These are phyloP conservation scores for Cheirogaleus medius DNA, from an alignment of 2,113 vertebrate genomes.

Conservation along the genomic window DNA sequence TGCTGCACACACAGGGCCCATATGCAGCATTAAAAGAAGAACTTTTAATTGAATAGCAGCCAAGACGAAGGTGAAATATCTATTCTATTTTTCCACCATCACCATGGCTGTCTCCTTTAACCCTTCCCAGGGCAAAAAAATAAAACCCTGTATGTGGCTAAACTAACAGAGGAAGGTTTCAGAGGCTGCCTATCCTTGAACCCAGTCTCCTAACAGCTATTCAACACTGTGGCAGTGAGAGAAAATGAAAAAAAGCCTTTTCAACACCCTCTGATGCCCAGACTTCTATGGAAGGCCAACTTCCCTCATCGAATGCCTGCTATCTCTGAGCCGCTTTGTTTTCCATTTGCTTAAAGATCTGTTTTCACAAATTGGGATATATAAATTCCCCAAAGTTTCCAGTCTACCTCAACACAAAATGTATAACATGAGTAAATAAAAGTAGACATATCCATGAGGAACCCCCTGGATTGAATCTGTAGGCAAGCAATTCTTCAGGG, in stretches of 20 bases:
- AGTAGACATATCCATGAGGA: neutral
- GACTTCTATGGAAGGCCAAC: neutral
- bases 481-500: neutral
- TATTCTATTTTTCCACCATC: neutral
- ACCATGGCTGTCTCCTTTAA: neutral
- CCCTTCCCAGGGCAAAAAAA: neutral
- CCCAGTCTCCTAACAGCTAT: neutral
- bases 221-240: neutral
- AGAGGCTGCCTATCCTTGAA: neutral
- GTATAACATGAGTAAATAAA: neutral
- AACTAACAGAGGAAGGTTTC: neutral
- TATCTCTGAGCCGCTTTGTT: neutral
- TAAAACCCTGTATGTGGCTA: neutral
- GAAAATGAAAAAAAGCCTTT: neutral
- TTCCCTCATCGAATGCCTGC: neutral
- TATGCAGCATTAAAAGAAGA: neutral
- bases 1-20: fast-evolving
- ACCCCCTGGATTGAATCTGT: fast-evolving
- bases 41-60: neutral
- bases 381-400: neutral
- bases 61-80: neutral
- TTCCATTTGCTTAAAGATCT: neutral
- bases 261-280: neutral
- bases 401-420: neutral
- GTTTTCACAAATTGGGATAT: neutral